Conservation (phyloP, 2,888 invertebrate species). For the Leptopterna dolabrata region DNA sequence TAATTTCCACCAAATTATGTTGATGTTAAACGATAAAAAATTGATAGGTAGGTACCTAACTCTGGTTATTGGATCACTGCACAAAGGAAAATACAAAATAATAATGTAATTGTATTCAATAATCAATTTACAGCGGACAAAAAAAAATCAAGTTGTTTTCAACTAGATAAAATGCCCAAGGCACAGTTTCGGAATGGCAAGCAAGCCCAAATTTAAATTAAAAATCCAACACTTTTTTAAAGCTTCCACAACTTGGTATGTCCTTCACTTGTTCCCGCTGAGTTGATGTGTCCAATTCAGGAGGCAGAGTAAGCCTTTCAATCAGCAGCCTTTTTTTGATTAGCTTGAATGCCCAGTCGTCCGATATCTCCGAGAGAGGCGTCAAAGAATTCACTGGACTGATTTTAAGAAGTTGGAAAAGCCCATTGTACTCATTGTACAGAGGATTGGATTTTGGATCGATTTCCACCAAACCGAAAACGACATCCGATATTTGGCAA, state of each 20-base stretch:
- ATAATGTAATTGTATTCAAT: too few species aligned
- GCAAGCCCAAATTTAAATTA: neutral
- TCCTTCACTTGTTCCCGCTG: conserved; percentile 50
- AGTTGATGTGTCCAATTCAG: conserved; percentile 33
- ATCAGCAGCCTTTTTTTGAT: conserved; percentile 35
- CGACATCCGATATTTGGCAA: conserved; percentile 31
- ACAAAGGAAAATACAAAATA: too few species aligned
- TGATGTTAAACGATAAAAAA: too few species aligned
- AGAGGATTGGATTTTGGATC: neutral
- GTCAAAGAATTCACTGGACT: conserved; percentile 16
- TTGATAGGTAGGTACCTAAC: too few species aligned
- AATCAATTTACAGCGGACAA: too few species aligned
- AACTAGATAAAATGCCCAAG: too few species aligned
- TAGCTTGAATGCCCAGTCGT: conserved; percentile 45
- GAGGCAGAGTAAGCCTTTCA: conserved; percentile 37
- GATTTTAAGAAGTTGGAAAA: conserved; percentile 18
- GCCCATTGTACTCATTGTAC: conserved; percentile 39
- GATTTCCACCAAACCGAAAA: neutral
- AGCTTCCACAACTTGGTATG: neutral
- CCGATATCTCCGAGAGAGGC: neutral
- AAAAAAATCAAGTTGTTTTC: too few species aligned
- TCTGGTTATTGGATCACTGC: too few species aligned
- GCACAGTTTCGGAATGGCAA: too few species aligned
- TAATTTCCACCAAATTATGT: too few species aligned
- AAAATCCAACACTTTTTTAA: conserved; percentile 31